Base-by-base conservation (phyloP, 1,140 invertebrate genomes). In the Anoplophora glabripennis region DNA sequence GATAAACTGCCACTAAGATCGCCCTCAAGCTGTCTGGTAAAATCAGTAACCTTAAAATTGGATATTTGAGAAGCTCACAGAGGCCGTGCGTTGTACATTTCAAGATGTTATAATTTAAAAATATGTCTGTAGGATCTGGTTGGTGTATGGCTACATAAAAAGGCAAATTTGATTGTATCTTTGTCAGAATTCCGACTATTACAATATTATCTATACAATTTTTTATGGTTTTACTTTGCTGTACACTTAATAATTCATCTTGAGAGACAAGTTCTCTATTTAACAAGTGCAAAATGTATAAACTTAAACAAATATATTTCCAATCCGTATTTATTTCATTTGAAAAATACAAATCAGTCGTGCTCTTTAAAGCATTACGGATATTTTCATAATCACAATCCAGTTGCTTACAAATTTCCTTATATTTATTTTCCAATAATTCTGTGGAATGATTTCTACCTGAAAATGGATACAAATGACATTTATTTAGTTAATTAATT, bases 1-100 rank as follows among this genome's bases (percentile, higher is more conserved):
- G 89, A 64, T 89, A 81, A n/a, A 90, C 71, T 7, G 81, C 81
- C 61, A 82, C 83, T 41, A 92, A 72, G 58, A 89, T 79, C 53
- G 76, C 76, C 61, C 75, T 75, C 11, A 83, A 69, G 69, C 75
- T 76, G 45, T 79, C 71, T 15, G 77, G 75, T 41, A 81, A 61
- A 7, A 83, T 75, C 12, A 80, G 75, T 57, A 69, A 75, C 44
- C 65, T 60, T 49, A 75, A 49, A 36, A 60, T 46, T 38, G 33
- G 10, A 37, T 53, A 63, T 56, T 64, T 66, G 41, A 73, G 51
- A 37, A 61, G 58, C n/a, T 62, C 46, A 35, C 34, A 61, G 11
- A 68, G 59, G 44, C 74, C 75, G 70, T 76, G 71, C 49, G 65
- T 67, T 34, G 78, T 71, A 35, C 41, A 56, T 63, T 68, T 70